Percentiles rank a stretch among this genome's conserved stretches.
These are phyloP conservation scores for Troides oblongomaculatus DNA, from an alignment of 2,888 invertebrate species.

Conservation along the genomic window DNA sequence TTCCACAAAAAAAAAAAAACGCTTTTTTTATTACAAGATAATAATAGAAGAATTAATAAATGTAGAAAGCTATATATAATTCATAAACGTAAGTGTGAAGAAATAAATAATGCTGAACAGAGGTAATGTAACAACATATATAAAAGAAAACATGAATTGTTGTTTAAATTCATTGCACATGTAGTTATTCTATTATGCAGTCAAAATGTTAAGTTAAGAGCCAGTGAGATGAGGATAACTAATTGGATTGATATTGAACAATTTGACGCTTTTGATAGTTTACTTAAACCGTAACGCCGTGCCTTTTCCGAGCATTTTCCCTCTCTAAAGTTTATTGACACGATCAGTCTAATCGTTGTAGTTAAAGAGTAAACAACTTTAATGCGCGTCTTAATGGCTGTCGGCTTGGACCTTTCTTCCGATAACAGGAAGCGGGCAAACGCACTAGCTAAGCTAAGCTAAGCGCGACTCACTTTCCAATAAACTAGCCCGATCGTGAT, in stretches of 20 bases:
- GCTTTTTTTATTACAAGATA: background rate
- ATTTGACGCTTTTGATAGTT: background rate
- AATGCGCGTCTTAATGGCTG: slow-evolving; percentile 36
- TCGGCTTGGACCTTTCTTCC: slow-evolving; percentile 52
- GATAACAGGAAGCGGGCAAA: slow-evolving; percentile 50
- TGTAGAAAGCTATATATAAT: background rate
- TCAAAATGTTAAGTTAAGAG: too few relatives aligned
- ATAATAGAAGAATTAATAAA: background rate
- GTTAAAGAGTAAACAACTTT: slow-evolving; percentile 30
- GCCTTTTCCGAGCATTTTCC: slow-evolving; percentile 19
- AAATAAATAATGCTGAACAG: background rate
- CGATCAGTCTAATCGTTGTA: slow-evolving; percentile 17
- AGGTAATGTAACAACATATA: background rate
- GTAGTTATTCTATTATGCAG: too few relatives aligned
- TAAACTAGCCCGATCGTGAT: slow-evolving; percentile 71
- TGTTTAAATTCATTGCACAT: background rate
- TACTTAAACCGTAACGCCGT: background rate
- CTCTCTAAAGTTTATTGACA: slow-evolving; percentile 29
- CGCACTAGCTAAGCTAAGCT: slow-evolving; percentile 51
- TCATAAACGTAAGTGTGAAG: background rate
- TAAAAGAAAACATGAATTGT: background rate
- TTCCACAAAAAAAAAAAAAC: background rate
- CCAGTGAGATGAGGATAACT: too few relatives aligned
- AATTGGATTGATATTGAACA: background rate
- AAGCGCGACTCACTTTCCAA: slow-evolving; percentile 71